Conservation (phyloP, 2,888 invertebrate species). For the Branchellion lobata region DNA sequence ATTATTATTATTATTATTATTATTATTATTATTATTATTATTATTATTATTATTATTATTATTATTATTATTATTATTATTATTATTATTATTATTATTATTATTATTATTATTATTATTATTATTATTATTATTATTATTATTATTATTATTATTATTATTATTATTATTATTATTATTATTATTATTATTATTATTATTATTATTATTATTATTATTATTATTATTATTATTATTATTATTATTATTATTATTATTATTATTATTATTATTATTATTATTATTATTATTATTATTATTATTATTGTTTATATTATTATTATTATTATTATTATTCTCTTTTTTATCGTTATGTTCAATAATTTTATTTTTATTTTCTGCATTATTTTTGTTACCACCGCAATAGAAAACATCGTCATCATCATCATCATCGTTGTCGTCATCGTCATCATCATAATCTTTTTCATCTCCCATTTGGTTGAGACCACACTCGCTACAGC, state of each 20-base stretch:
- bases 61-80: not conserved
- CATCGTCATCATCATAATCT: not conserved
- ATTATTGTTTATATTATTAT: not conserved
- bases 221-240: conserved; percentile 10
- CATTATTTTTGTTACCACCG: not conserved
- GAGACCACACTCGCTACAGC: too few relatives aligned
- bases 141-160: conserved; percentile 12
- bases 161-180: conserved; percentile 11
- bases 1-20: not conserved
- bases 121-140: conserved; percentile 8
- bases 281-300: conserved; percentile 11
- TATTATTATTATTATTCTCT: not conserved
- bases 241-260: not conserved
- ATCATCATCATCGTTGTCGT: conserved; percentile 3
- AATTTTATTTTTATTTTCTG: not conserved
- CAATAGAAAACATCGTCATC: conserved; percentile 6
- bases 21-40: not conserved
- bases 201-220: not conserved
- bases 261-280: conserved; percentile 20
- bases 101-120: conserved; percentile 4
- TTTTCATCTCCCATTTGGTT: too few relatives aligned
- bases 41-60: not conserved
- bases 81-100: too few relatives aligned
- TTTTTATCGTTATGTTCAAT: not conserved
- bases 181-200: conserved; percentile 7